These are phyloP conservation scores for Eupsilia transversa DNA, from an alignment of 2,888 invertebrate genomes.

Conservation along the genomic window DNA sequence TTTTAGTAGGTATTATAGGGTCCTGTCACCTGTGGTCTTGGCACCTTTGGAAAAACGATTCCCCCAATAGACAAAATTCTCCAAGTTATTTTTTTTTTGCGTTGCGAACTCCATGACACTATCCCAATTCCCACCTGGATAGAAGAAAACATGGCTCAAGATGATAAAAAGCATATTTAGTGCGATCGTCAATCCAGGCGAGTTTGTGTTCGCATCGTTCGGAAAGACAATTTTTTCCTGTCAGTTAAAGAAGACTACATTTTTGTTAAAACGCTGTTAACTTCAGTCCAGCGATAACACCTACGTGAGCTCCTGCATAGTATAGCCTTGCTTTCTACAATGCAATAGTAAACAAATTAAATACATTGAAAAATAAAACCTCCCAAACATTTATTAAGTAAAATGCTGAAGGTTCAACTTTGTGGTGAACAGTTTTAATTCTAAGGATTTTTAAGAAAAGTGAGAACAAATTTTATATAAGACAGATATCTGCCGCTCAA, in stretches of 20 bases:
- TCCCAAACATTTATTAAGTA: conserved; percentile 45
- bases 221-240: neutral
- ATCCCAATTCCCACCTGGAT: neutral
- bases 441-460: conserved; percentile 33
- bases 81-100: neutral
- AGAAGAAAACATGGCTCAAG: neutral
- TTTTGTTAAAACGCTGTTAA: conserved; percentile 5
- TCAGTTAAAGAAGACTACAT: neutral
- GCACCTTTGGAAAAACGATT: neutral
- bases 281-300: conserved; percentile 14
- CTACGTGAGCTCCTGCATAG: conserved; percentile 25
- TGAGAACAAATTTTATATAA: conserved; percentile 18
- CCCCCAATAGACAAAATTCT: neutral
- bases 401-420: conserved; percentile 44
- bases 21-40: neutral
- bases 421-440: conserved; percentile 37
- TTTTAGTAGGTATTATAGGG: neutral
- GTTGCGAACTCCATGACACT: neutral
- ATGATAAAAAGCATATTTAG: neutral
- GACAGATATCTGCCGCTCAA: neutral
- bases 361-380: conserved; percentile 44
- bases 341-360: conserved; percentile 61
- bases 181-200: no score
- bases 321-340: conserved; percentile 67
- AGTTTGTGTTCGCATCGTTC: neutral